phyloP scores from a whole-genome alignment of 2,797 vertebrate genomes.

The Spondyliosoma cantharus region DNA sequence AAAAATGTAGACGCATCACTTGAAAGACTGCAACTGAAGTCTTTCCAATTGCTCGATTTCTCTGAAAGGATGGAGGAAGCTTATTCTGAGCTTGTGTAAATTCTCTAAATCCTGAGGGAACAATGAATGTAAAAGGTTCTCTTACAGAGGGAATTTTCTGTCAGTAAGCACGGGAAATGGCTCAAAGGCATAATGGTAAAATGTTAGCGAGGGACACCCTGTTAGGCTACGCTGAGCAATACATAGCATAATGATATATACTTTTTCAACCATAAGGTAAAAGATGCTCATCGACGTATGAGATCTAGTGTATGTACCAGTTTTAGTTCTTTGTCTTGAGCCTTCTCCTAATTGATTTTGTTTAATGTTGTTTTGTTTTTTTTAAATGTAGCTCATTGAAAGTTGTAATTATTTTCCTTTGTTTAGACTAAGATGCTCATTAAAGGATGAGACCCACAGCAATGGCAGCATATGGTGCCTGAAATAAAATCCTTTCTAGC shows the following conservation, averaged over 20 bases:
- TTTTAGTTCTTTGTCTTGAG: conserved; percentile 31
- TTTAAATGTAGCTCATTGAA: conserved; percentile 47
- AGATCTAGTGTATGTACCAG: neutral
- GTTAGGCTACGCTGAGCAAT: conserved; percentile 21
- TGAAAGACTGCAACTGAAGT: conserved; percentile 62
- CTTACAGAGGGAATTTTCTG: conserved; percentile 51
- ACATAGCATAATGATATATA: conserved; percentile 11
- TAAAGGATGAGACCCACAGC: conserved; percentile 78
- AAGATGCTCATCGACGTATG: conserved; percentile 9
- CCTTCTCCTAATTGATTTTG: conserved; percentile 61
- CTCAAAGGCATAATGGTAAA: conserved; percentile 35
- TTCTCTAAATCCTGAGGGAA: conserved; percentile 68
- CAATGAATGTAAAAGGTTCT: conserved; percentile 70
- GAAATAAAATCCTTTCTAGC: conserved; percentile 86
- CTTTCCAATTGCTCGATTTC: conserved; percentile 43
- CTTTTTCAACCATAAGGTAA: conserved; percentile 20
- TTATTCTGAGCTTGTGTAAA: conserved; percentile 59
- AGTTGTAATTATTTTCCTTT: conserved; percentile 76
- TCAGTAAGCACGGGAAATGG: conserved; percentile 55
- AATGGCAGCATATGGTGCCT: conserved; percentile 75
- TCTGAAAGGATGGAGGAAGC: conserved; percentile 45
- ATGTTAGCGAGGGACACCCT: conserved; percentile 8
- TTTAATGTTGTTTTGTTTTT: conserved; percentile 50
- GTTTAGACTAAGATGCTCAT: conserved; percentile 79
- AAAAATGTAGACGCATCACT: conserved; percentile 62